Conservation (phyloP, 2,888 invertebrate genomes). For the Didymodactylos carnosus region DNA sequence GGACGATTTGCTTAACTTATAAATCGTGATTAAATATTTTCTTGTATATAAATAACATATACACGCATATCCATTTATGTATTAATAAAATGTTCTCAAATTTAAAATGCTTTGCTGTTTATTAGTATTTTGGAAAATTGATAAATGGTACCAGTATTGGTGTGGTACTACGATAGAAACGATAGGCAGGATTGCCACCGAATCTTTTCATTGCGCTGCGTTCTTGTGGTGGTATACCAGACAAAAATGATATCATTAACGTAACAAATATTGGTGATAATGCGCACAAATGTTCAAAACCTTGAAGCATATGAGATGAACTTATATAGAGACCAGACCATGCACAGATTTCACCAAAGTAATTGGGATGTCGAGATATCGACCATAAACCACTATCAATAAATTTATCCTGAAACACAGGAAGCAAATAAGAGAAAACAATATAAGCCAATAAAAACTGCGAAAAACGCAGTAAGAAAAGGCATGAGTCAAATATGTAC, state of each 20-base stretch:
- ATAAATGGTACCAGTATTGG: conserved; percentile 30
- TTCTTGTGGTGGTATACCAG: conserved; percentile 32
- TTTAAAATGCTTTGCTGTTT: no score
- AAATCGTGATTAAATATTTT: no score
- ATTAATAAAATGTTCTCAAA: no score
- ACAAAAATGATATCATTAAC: conserved; percentile 28
- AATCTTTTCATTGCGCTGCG: conserved; percentile 25
- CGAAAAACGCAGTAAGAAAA: no score
- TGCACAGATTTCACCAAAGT: conserved; percentile 31
- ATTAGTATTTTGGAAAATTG: no score
- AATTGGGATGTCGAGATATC: conserved; percentile 28
- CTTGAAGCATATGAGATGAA: conserved; percentile 20
- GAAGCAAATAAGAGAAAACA: not conserved
- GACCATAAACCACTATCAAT: conserved; percentile 27
- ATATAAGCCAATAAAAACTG: no score
- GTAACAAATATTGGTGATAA: conserved; percentile 29
- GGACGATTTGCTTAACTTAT: no score
- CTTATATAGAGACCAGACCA: conserved; percentile 27
- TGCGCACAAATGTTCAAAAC: conserved; percentile 21
- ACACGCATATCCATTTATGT: no score
- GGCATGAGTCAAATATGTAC: no score
- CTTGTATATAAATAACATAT: no score
- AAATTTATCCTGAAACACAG: conserved; percentile 23
- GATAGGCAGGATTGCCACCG: conserved; percentile 27
- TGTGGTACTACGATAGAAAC: conserved; percentile 27